These are phyloP conservation scores for Chrysochloris asiatica DNA, from an alignment of 2,113 vertebrate species.

Conservation along the genomic window DNA sequence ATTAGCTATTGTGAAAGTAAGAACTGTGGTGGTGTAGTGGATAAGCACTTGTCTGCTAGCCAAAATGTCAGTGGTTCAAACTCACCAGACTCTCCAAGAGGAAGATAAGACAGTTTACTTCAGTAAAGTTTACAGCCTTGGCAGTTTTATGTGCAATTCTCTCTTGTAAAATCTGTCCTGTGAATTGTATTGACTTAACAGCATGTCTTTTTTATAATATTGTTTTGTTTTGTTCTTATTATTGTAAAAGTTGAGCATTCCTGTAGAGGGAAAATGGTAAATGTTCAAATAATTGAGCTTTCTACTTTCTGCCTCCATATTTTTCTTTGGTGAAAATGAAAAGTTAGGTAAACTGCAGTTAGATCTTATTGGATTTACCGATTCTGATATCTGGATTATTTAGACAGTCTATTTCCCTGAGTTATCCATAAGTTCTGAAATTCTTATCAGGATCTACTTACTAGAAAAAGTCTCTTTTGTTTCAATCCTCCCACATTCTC, in stretches of 20 bases:
- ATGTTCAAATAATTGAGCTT: neutral
- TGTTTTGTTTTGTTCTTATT: neutral
- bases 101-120: neutral
- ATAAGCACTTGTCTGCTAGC: neutral
- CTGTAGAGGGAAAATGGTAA: neutral
- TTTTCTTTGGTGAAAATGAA: slow-evolving; percentile 1
- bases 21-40: too few species aligned
- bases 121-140: neutral
- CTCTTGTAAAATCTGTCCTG: neutral
- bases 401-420: neutral
- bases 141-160: neutral
- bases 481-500: neutral
- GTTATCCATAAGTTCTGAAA: neutral
- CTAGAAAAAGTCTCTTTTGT: neutral
- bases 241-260: neutral
- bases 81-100: neutral
- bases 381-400: neutral
- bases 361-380: neutral
- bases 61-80: neutral
- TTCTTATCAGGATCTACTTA: neutral
- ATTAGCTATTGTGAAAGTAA: neutral
- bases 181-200: neutral
- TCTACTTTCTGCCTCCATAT: neutral
- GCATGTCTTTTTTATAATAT: neutral
- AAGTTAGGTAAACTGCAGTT: neutral